Conservation (phyloP, 2,797 vertebrate species). For the Adelosebastes latens region DNA sequence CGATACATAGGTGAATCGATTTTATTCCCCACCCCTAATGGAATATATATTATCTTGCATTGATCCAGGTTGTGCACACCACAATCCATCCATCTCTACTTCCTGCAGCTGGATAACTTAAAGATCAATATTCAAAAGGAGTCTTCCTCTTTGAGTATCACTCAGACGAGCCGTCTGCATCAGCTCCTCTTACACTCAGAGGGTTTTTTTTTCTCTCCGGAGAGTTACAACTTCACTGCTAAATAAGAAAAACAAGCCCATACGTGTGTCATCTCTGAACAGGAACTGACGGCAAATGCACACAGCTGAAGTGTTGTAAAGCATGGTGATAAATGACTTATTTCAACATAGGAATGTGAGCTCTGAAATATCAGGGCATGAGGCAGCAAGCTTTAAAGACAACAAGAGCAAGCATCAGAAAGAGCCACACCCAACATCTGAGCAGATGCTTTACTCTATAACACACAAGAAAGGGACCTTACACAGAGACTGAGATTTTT, state of each 20-base stretch:
- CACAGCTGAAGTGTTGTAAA: neutral
- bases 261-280: constrained; percentile 32
- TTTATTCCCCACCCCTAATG: neutral
- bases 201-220: neutral
- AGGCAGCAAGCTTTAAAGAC: constrained; percentile 26
- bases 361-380: constrained; percentile 22
- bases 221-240: constrained; percentile 40
- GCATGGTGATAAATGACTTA: neutral
- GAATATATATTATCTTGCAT: neutral
- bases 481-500: neutral
- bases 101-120: neutral
- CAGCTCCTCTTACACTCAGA: constrained; percentile 32
- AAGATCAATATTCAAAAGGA: neutral
- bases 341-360: constrained; percentile 59
- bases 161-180: neutral
- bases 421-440: constrained; percentile 64
- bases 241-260: constrained; percentile 54
- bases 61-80: neutral
- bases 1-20: neutral
- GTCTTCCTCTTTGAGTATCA: neutral
- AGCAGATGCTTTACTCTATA: constrained; percentile 26
- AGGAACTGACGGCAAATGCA: constrained; percentile 24
- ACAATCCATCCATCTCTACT: neutral
- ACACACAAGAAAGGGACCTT: neutral
- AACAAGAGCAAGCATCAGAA: constrained; percentile 20